phyloP scores from a whole-genome alignment of 2,113 vertebrate genomes.

The Bujurquina vittata region DNA sequence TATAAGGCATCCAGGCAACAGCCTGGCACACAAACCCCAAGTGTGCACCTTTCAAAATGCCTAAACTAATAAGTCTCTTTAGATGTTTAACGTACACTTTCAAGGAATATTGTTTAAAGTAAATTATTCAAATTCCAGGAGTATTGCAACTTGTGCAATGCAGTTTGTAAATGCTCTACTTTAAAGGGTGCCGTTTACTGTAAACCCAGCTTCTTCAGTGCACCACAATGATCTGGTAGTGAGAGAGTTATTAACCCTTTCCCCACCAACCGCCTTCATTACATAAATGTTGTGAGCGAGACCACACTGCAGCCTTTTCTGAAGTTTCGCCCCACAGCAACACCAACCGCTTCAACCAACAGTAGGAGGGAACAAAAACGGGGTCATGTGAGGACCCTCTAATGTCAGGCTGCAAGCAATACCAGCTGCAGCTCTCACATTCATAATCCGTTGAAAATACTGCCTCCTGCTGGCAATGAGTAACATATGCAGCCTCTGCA shows the following conservation, averaged over 20 bases:
- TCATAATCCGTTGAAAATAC: background rate
- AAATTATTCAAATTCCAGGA: background rate
- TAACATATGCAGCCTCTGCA: background rate
- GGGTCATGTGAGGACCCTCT: constrained; percentile 39
- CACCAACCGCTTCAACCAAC: background rate
- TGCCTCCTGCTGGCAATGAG: constrained; percentile 24
- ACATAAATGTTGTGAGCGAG: background rate
- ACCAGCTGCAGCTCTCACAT: background rate
- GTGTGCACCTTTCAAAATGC: background rate
- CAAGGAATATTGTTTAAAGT: background rate
- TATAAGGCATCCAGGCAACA: background rate
- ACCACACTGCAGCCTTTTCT: background rate
- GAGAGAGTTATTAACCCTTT: background rate
- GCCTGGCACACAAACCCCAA: no score
- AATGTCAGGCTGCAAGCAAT: constrained; percentile 33
- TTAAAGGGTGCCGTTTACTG: background rate
- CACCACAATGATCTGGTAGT: background rate
- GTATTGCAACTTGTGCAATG: background rate
- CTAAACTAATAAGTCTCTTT: background rate
- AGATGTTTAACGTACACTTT: background rate
- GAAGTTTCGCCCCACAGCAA: background rate
- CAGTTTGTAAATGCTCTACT: background rate
- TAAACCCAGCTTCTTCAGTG: constrained; percentile 19
- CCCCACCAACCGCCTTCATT: background rate
- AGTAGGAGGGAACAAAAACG: background rate